Base-by-base conservation (phyloP, 2,888 invertebrate species). In the Copidosoma aretas region DNA sequence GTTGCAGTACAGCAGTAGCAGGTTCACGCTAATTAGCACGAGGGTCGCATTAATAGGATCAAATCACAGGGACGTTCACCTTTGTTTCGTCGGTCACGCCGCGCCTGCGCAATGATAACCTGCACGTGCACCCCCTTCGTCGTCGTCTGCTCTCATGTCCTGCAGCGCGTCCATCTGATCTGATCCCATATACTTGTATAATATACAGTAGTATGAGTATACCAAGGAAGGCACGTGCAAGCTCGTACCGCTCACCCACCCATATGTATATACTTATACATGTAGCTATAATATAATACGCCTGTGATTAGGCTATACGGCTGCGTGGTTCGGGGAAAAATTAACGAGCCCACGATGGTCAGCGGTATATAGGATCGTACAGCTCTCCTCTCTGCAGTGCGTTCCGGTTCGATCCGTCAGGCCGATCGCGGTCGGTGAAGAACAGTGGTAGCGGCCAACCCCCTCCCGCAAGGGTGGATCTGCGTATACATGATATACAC, bases 31-130 rank as follows among this genome's bases (percentile, higher is more conserved):
- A 78, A 78, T 78, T 78, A 78, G 77, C 76, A 74, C 74, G 75
- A 76, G 76, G 76, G 76, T 77, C 75, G 74, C 77, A 78, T 78
- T 78, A 78, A 77, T 77, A 76, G 77, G 77, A 78, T 78, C 77
- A 77, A 78, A 76, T 78, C 75, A 76, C 75, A 74, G 77, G 76
- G 75, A 76, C 76, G 75, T 77, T 75, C 75, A 77, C 75, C 77
- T 75, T 76, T 75, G 77, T 76, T 76, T 75, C 73, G 73, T 8
- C 71, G 17, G 8, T 46, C 3, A 46, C 43, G 43, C 15, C 14
- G 43, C 43, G 43, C 43, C 8, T 46, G 43, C 43, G 43, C 43
- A 5, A 32, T 8, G n/a, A n/a, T n/a, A n/a, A n/a, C n/a, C n/a
- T n/a, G n/a, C n/a, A n/a, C n/a, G n/a, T n/a, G 41, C 41, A 39